Conservation (phyloP, 2,113 vertebrate genomes). For the Seriola aureovittata region DNA sequence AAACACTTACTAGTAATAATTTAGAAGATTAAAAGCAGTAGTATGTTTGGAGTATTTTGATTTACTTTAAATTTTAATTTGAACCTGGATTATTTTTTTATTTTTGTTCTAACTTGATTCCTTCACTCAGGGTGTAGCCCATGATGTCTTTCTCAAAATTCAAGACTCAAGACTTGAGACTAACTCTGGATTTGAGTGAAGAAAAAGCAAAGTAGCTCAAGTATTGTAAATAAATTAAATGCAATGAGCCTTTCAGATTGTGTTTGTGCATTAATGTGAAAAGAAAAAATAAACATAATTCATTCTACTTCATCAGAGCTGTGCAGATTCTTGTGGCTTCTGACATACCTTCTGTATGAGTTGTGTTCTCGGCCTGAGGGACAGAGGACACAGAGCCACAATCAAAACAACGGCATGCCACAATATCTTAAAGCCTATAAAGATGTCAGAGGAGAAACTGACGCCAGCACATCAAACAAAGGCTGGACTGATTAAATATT, state of each 20-base stretch:
- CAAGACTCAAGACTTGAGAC: background rate
- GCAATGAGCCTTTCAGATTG: background rate
- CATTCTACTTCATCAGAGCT: conserved; percentile 20
- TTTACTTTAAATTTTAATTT: background rate
- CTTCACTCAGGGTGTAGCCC: background rate
- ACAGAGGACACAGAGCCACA: conserved; percentile 62
- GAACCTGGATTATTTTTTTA: background rate
- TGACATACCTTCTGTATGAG: conserved; percentile 84
- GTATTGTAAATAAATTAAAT: background rate
- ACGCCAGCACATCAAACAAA: conserved; percentile 15
- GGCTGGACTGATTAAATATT: conserved; percentile 16
- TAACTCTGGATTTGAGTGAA: background rate
- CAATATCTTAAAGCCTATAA: conserved; percentile 32
- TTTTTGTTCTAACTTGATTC: background rate
- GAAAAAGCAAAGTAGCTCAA: background rate
- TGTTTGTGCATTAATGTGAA: conserved; percentile 4
- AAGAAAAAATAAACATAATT: conserved; percentile 8
- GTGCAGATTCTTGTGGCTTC: conserved; percentile 54
- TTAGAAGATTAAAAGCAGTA: background rate
- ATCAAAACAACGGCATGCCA: conserved; percentile 63
- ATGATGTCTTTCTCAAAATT: background rate
- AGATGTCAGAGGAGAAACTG: conserved; percentile 49
- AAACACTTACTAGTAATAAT: too few species aligned
- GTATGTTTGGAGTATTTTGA: background rate
- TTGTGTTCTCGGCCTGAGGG: conserved; percentile 84